Percentiles rank a stretch among this genome's conserved stretches.
phyloP scores from a whole-genome alignment of 2,113 vertebrate genomes.

The Empidonax traillii region DNA sequence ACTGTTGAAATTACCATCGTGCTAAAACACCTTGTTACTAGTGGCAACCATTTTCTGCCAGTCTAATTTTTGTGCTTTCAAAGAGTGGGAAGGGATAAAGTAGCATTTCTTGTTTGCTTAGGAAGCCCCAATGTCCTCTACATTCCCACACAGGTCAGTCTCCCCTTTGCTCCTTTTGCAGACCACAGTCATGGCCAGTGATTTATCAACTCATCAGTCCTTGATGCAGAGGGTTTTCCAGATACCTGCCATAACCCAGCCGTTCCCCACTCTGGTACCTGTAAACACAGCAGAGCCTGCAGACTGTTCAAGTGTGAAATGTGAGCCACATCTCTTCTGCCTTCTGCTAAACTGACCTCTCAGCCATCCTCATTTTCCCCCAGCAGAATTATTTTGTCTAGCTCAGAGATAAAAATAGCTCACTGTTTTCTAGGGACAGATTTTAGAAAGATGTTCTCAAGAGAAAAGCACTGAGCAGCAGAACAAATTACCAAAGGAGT shows the following conservation, averaged over 20 bases:
- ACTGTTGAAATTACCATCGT: neutral
- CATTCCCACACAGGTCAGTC: neutral
- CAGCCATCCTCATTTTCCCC: neutral
- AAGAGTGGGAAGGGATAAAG: neutral
- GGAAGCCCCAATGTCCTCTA: neutral
- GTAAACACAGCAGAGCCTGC: neutral
- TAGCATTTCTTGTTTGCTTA: neutral
- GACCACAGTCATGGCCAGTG: neutral
- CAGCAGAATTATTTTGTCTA: neutral
- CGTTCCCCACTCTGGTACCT: neutral
- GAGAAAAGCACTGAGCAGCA: neutral
- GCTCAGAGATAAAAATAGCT: neutral
- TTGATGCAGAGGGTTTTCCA: neutral
- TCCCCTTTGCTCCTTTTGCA: neutral
- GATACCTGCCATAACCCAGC: neutral
- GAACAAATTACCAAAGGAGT: neutral
- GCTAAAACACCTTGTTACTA: conserved; percentile 29
- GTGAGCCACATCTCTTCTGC: neutral
- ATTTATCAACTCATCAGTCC: neutral
- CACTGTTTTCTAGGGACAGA: neutral
- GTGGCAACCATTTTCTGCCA: conserved; percentile 43
- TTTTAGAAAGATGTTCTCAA: neutral
- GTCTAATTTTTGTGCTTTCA: neutral
- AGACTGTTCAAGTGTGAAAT: neutral
- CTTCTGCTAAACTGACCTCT: neutral